These are phyloP conservation scores for Drosophila tsacasi DNA, from an alignment of 1,140 invertebrate species.

Conservation along the genomic window DNA sequence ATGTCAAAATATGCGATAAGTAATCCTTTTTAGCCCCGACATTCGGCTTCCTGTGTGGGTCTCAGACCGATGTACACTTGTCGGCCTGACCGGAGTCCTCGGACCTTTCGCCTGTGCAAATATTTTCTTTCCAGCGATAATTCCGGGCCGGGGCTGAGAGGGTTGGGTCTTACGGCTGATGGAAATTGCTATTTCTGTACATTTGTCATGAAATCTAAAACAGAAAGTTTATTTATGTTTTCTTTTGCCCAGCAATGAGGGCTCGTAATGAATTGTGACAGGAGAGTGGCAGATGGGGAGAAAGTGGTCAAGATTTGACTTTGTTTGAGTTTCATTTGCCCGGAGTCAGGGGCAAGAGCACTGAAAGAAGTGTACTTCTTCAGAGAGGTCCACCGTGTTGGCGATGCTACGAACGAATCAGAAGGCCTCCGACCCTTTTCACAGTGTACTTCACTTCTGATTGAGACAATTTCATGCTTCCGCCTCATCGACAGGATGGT, in stretches of 20 bases:
- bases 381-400: no score
- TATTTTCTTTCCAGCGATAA: constrained; percentile 77
- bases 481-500: constrained; percentile 15
- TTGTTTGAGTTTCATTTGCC: constrained; percentile 70
- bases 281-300: constrained; percentile 24
- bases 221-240: constrained; percentile 75
- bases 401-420: no score
- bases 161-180: constrained; percentile 43
- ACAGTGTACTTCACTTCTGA: constrained; percentile 42
- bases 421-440: constrained; percentile 1
- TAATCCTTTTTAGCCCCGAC: constrained; percentile 79
- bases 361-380: not conserved
- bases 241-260: constrained; percentile 35
- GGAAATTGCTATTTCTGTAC: constrained; percentile 62
- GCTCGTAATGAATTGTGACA: constrained; percentile 74
- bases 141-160: constrained; percentile 24
- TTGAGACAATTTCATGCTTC: constrained; percentile 57
- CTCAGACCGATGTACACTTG: constrained; percentile 35
- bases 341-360: not conserved
- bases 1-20: constrained; percentile 85
- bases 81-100: constrained; percentile 12
- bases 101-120: constrained; percentile 65
- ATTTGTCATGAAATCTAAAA: constrained; percentile 81
- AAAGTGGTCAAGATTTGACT: constrained; percentile 57
- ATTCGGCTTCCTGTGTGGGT: constrained; percentile 52